These are phyloP conservation scores for Aphaenogaster floridana DNA, from an alignment of 1,140 invertebrate species.

Conservation along the genomic window DNA sequence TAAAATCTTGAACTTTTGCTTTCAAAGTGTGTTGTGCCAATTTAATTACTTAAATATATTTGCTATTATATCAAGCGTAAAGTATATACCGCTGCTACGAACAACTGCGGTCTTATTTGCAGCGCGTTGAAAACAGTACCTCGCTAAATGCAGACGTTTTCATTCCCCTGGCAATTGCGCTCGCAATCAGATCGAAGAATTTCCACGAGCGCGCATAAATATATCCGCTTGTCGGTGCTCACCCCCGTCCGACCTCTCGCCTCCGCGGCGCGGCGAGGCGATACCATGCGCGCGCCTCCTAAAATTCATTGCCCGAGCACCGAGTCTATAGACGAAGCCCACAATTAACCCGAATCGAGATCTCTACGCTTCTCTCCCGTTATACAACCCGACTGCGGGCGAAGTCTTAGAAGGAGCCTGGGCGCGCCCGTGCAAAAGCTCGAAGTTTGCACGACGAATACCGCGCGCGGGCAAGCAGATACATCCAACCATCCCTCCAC, in stretches of 20 bases:
- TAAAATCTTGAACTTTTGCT: not conserved
- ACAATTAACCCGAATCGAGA: slow-evolving; percentile 73
- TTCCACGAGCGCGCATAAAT: slow-evolving; percentile 59
- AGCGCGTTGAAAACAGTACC: slow-evolving; percentile 50
- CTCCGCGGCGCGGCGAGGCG: not conserved
- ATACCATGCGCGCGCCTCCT: slow-evolving; percentile 32
- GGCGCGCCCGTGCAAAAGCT: slow-evolving; percentile 35
- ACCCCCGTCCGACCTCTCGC: not conserved
- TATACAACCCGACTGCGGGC: slow-evolving; percentile 59
- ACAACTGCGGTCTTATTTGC: slow-evolving; percentile 33
- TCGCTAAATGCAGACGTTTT: slow-evolving; percentile 55
- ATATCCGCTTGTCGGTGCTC: slow-evolving; percentile 32
- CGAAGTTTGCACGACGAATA: slow-evolving; percentile 73
- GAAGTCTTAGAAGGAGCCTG: slow-evolving; percentile 70
- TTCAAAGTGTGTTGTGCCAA: not conserved
- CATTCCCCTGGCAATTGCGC: slow-evolving; percentile 41
- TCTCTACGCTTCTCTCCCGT: slow-evolving; percentile 52
- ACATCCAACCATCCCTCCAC: slow-evolving; percentile 48
- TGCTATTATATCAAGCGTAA: slow-evolving; percentile 14
- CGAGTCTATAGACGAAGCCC: slow-evolving; percentile 51
- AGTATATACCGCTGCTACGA: not conserved
- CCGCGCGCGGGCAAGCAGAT: slow-evolving; percentile 59
- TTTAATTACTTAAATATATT: slow-evolving; percentile 16
- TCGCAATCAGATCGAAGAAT: slow-evolving; percentile 64
- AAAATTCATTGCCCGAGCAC: slow-evolving; percentile 65